A percentile compares a stretch with the other conserved stretches of the same genome.
phyloP scores from a whole-genome alignment of 1,140 invertebrate species.

The Drosophila tropicalis region DNA sequence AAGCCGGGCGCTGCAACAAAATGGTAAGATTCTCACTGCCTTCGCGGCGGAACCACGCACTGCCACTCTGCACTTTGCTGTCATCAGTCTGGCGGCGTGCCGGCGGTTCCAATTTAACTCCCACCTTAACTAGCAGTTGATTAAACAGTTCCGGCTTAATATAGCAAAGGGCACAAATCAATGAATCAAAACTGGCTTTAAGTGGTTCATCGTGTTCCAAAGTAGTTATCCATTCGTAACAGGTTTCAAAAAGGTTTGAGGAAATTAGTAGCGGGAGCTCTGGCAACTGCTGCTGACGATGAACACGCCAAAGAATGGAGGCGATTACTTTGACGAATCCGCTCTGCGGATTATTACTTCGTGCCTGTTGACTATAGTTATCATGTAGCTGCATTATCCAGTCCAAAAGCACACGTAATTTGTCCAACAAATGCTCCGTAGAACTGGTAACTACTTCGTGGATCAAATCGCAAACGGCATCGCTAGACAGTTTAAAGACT shows the following conservation, averaged over 20 bases:
- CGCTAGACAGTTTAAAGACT: conserved; percentile 83
- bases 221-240: conserved; percentile 90
- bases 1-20: conserved; percentile 86
- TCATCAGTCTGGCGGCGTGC: conserved; percentile 87
- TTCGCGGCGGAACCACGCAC: conserved; percentile 85
- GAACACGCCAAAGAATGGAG: conserved; percentile 92
- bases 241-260: conserved; percentile 88
- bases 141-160: conserved; percentile 91
- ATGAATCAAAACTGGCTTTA: conserved; percentile 89
- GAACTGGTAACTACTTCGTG: conserved; percentile 89
- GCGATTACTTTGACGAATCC: conserved; percentile 86
- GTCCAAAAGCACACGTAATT: conserved; percentile 76
- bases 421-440: conserved; percentile 84
- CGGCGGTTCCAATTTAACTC: conserved; percentile 85
- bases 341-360: conserved; percentile 81
- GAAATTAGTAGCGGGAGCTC: conserved; percentile 87
- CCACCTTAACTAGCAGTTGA: conserved; percentile 89
- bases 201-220: conserved; percentile 87
- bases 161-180: conserved; percentile 93
- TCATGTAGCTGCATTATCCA: conserved; percentile 77
- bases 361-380: conserved; percentile 66
- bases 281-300: conserved; percentile 86
- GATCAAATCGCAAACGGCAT: conserved; percentile 91
- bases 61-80: conserved; percentile 85
- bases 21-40: conserved; percentile 83